Evolutionary conservation across 1,140 invertebrate genomes (phyloP).

Genomic region (Philotrypesis tridentata): DNA sequence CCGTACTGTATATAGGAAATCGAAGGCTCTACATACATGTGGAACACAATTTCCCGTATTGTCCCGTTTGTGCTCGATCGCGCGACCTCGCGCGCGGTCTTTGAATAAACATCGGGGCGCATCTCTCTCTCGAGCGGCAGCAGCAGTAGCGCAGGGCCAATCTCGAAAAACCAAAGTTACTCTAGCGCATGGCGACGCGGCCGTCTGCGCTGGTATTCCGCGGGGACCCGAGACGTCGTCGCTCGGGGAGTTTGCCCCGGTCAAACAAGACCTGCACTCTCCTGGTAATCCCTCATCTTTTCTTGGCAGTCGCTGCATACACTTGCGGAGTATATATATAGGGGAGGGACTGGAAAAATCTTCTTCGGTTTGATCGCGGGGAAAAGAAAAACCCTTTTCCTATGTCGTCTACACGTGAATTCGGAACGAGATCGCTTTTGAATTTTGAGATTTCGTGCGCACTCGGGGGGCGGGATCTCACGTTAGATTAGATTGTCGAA

Average conservation of each 20-base stretch:
- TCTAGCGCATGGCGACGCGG: neutral
- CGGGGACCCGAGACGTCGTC: neutral
- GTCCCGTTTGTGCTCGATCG: neutral
- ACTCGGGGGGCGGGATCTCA: too few relatives aligned
- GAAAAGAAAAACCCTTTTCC: neutral
- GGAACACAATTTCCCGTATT: too few relatives aligned
- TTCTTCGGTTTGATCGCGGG: neutral
- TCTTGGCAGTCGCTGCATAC: neutral
- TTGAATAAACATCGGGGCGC: conserved; percentile 10
- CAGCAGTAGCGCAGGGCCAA: too few relatives aligned
- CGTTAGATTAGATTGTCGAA: too few relatives aligned
- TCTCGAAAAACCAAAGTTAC: conserved; percentile 18
- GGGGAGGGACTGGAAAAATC: neutral
- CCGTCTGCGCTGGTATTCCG: neutral
- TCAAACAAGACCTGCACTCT: conserved; percentile 2
- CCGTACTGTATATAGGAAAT: too few relatives aligned
- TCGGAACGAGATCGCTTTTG: neutral
- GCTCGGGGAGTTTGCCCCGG: conserved; percentile 1
- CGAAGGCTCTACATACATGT: too few relatives aligned
- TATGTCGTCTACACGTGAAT: neutral
- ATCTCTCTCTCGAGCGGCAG: neutral
- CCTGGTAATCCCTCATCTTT: neutral
- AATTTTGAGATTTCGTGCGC: neutral
- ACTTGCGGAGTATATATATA: too few relatives aligned
- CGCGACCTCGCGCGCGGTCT: neutral